These are phyloP conservation scores for Carduelis carduelis DNA, from an alignment of 2,797 vertebrate genomes.

Conservation along the genomic window DNA sequence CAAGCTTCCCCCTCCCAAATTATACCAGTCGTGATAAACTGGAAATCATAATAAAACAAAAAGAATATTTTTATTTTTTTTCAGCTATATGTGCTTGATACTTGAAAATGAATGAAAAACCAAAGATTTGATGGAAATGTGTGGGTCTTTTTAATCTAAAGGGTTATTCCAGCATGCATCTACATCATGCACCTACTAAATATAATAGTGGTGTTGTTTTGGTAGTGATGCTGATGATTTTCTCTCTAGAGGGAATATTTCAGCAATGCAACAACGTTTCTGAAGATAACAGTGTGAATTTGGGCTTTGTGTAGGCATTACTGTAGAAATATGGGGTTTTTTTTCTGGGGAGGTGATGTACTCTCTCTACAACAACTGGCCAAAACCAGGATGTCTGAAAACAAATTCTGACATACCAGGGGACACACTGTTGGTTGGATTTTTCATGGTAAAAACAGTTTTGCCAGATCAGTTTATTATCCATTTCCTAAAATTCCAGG, in stretches of 20 bases:
- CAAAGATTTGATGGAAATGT: constrained; percentile 5
- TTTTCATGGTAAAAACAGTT: neutral
- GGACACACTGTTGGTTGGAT: neutral
- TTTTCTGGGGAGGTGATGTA: rapidly evolving
- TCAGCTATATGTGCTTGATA: neutral
- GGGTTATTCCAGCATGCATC: constrained; percentile 9
- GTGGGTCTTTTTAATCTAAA: neutral
- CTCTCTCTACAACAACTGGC: neutral
- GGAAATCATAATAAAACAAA: neutral
- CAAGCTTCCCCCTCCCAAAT: constrained; percentile 45
- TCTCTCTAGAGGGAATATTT: neutral
- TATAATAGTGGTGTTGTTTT: neutral
- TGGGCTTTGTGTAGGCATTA: neutral
- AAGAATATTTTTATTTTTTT: neutral
- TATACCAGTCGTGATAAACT: neutral
- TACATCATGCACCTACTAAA: neutral
- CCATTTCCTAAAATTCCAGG: neutral
- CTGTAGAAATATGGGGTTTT: neutral
- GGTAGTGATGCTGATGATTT: neutral
- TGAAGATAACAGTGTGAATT: neutral
- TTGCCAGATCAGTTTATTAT: neutral
- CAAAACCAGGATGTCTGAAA: neutral
- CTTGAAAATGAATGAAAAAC: neutral
- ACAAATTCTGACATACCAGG: neutral
- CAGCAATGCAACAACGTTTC: neutral